phyloP scores from a whole-genome alignment of 1,140 invertebrate species.

The Euwallacea similis region DNA sequence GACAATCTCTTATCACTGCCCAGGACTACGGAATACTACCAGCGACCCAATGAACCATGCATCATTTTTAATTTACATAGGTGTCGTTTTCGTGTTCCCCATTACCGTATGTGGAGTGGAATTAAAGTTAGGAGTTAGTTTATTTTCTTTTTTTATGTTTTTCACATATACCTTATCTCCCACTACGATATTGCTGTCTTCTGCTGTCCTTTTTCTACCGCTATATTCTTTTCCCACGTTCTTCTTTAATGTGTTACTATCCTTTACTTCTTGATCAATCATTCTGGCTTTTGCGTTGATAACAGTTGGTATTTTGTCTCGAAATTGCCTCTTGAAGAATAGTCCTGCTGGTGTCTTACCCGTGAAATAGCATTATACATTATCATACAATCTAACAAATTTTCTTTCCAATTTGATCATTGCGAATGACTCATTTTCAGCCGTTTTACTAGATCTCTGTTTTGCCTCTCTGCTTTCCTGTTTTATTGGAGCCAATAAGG shows the following conservation, averaged over 20 bases:
- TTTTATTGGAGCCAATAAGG: conserved; percentile 44
- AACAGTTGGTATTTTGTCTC: conserved; percentile 11
- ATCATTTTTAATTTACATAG: too few species aligned
- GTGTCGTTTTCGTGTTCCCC: too few species aligned
- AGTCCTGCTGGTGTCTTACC: conserved; percentile 41
- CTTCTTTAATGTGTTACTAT: neutral
- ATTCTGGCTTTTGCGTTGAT: neutral
- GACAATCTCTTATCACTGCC: too few species aligned
- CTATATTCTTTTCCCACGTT: conserved; percentile 6
- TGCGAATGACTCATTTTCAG: conserved; percentile 44
- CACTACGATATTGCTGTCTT: neutral
- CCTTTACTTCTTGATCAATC: neutral
- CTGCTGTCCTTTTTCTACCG: neutral
- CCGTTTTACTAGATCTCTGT: conserved; percentile 44
- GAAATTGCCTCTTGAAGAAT: conserved; percentile 34
- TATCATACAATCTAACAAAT: conserved; percentile 43
- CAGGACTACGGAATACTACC: too few species aligned
- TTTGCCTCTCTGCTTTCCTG: conserved; percentile 47
- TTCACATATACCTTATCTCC: conserved; percentile 17
- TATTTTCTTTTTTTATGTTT: conserved; percentile 19
- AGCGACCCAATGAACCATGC: too few species aligned
- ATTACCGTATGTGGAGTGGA: conserved; percentile 8
- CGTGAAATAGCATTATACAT: conserved; percentile 46
- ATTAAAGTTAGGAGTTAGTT: conserved; percentile 23
- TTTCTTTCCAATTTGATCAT: conserved; percentile 41